phyloP scores from a whole-genome alignment of 1,140 invertebrate species.

The Drosophila auraria region DNA sequence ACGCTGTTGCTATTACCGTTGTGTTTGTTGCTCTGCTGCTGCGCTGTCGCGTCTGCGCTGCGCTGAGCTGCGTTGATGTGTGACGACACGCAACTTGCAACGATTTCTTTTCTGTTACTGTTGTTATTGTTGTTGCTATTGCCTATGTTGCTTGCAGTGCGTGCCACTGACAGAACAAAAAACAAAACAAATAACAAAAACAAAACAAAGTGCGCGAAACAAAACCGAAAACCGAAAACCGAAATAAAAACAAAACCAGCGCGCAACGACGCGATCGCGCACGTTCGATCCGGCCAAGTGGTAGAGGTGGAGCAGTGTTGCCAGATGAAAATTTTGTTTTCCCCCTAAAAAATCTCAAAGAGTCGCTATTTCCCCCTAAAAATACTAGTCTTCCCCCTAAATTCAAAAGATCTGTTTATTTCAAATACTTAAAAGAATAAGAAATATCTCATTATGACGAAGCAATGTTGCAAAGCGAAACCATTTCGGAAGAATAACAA shows the following conservation, averaged over 20 bases:
- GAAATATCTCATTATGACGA: too few relatives aligned
- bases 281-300: not conserved
- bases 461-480: too few relatives aligned
- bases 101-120: conserved; percentile 1
- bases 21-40: conserved; percentile 18
- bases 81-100: conserved; percentile 37
- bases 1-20: conserved; percentile 29
- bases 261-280: not conserved
- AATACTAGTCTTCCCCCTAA: too few relatives aligned
- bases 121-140: not conserved
- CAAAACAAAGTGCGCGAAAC: conserved; percentile 21
- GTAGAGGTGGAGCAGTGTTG: too few relatives aligned
- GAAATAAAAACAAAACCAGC: conserved; percentile 9
- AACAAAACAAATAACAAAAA: conserved; percentile 19
- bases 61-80: conserved; percentile 12
- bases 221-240: conserved; percentile 28
- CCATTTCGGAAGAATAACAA: too few relatives aligned
- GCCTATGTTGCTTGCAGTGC: not conserved
- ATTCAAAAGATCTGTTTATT: too few relatives aligned
- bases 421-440: too few relatives aligned
- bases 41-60: conserved; percentile 31
- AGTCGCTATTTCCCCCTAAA: too few relatives aligned
- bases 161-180: conserved; percentile 9
- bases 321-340: too few relatives aligned
- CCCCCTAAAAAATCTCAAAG: too few relatives aligned